These are phyloP conservation scores for Linnaemya vulpina DNA, from an alignment of 2,888 invertebrate species.

Conservation along the genomic window DNA sequence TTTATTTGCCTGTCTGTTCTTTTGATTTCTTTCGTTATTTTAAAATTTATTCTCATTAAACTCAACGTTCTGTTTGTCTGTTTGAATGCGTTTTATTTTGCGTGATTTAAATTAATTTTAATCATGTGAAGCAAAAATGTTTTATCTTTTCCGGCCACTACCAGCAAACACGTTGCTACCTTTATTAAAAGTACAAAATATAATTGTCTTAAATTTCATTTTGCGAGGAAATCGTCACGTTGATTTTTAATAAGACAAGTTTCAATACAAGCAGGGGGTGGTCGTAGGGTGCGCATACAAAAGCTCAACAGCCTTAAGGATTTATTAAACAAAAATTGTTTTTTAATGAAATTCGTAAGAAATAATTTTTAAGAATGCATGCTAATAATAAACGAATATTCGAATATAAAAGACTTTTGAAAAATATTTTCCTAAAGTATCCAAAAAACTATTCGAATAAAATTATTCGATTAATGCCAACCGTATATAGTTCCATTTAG, in stretches of 20 bases:
- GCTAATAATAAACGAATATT: too few relatives aligned
- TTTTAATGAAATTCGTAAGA: too few relatives aligned
- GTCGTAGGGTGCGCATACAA: too few relatives aligned
- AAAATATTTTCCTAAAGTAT: too few relatives aligned
- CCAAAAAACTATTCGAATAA: too few relatives aligned
- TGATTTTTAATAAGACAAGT: neutral
- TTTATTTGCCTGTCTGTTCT: slow-evolving; percentile 8
- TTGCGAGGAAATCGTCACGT: neutral
- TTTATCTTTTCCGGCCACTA: slow-evolving; percentile 2
- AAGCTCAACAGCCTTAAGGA: too few relatives aligned
- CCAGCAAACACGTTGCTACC: neutral
- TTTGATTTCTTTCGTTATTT: neutral
- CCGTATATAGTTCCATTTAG: too few relatives aligned
- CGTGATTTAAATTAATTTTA: slow-evolving; percentile 34
- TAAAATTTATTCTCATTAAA: neutral
- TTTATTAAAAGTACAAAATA: neutral
- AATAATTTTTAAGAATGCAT: too few relatives aligned
- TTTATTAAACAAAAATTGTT: too few relatives aligned
- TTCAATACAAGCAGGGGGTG: neutral
- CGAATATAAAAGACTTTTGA: too few relatives aligned
- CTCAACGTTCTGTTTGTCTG: neutral
- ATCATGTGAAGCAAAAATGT: neutral
- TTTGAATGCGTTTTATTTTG: neutral
- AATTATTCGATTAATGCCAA: too few relatives aligned
- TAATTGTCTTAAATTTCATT: neutral